These are phyloP conservation scores for Opisthograptis luteolata DNA, from an alignment of 2,888 invertebrate species.

Conservation along the genomic window DNA sequence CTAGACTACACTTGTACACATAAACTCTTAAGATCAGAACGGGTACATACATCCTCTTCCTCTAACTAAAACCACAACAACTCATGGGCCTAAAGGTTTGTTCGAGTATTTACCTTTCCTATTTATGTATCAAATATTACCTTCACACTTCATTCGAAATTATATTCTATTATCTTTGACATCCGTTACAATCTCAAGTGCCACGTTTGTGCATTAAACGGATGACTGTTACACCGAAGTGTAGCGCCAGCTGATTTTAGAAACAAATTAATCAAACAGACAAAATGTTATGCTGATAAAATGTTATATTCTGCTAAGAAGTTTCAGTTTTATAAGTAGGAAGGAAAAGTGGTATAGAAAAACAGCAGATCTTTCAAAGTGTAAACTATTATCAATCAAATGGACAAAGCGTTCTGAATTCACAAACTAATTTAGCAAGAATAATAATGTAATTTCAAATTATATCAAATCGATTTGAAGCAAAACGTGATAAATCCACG, in stretches of 20 bases:
- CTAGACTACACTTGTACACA: too few relatives aligned
- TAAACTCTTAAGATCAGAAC: neutral
- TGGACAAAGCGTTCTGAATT: too few relatives aligned
- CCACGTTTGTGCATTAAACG: conserved; percentile 56
- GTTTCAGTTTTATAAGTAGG: too few relatives aligned
- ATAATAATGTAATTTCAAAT: too few relatives aligned
- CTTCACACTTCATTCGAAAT: conserved; percentile 52
- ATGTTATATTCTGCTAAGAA: too few relatives aligned
- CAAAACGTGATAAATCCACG: too few relatives aligned
- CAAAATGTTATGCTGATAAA: too few relatives aligned
- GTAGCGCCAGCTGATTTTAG: conserved; percentile 1
- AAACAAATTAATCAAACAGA: neutral
- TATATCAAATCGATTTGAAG: too few relatives aligned
- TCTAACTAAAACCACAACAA: conserved; percentile 5
- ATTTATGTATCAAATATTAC: conserved; percentile 36
- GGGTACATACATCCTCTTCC: neutral
- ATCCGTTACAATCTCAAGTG: conserved; percentile 64
- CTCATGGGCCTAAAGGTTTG: conserved; percentile 13
- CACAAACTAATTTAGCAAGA: too few relatives aligned
- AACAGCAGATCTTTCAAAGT: too few relatives aligned
- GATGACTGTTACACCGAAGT: conserved; percentile 51
- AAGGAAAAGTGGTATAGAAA: too few relatives aligned
- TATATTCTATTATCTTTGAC: conserved; percentile 58
- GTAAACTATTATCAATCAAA: too few relatives aligned
- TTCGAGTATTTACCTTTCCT: conserved; percentile 19